Base-by-base conservation (phyloP, 2,113 vertebrate genomes). In the Pelodiscus sinensis region DNA sequence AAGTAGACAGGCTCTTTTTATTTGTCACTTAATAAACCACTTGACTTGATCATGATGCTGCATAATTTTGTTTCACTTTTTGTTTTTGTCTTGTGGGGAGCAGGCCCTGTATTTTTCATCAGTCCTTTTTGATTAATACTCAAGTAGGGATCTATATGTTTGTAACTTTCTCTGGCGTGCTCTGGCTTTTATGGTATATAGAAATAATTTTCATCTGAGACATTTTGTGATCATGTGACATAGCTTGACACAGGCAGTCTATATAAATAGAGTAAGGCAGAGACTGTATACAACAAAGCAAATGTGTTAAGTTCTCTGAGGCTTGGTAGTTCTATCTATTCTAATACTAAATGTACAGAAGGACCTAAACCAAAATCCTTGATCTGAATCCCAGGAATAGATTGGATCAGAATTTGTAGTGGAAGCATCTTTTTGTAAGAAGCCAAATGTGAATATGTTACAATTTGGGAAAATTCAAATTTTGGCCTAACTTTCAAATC, bases 161-260 rank as follows among this genome's bases (percentile, higher is more conserved):
- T 58, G 10, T 77, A 44, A 77, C 71, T 75, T 79, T 77, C 29
- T 16, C 52, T 84, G 75, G 16, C 27, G 4, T 54, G 87, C 88
- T 85, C 21, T 85, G 21, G 80, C n/a, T 5, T 44, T 90, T 87
- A 79, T 24, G 10, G 38, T 54, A 81, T 90, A 86, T 94, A 68
- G 80, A 95, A 91, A 90, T 6, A 85, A 75, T 91, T 92, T 86
- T 92, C 77, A 86, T 58, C 82, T 90, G 84, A 86, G 94, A 90
- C 68, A 84, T 71, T 93, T 31, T 25, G 77, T 85, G 90, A 93
- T 94, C 75, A 52, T 55, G 19, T 54, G 82, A 79, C 92, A 90
- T 90, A 96, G 94, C 94, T 87, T 93, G 95, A 94, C 71, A 85
- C 51, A 91, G 84, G 79, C 89, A 92, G 79, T 79, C 94, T 93